Conservation (phyloP, 1,140 invertebrate genomes). For the Aphidius ervi region DNA sequence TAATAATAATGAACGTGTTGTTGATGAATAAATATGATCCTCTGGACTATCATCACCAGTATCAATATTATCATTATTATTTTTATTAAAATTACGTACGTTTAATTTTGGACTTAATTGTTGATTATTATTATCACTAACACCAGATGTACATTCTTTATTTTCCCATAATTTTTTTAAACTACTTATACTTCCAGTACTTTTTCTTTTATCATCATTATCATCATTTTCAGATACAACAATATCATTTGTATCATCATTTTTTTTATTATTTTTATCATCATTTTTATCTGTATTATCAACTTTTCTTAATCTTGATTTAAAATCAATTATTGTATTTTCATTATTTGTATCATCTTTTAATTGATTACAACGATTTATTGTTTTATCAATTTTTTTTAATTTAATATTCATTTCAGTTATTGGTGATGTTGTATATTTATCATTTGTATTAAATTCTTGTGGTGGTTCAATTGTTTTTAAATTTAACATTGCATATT, state of each 20-base stretch:
- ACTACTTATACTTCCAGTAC: conserved; percentile 88
- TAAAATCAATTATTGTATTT: conserved; percentile 75
- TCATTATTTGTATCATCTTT: conserved; percentile 55
- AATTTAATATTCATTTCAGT: conserved; percentile 53
- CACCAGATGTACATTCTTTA: conserved; percentile 53
- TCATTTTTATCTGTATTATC: conserved; percentile 57
- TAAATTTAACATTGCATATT: conserved; percentile 42
- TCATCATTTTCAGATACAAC: conserved; percentile 58
- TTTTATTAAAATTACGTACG: conserved; percentile 35
- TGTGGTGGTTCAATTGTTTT: conserved; percentile 27
- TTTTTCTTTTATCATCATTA: conserved; percentile 79
- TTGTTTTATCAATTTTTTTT: conserved; percentile 63
- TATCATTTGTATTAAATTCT: conserved; percentile 10
- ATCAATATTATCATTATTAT: conserved; percentile 40
- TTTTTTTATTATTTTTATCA: conserved; percentile 32
- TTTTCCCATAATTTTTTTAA: conserved; percentile 90
- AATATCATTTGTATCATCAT: conserved; percentile 27
- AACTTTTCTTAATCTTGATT: conserved; percentile 78
- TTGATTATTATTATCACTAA: conserved; percentile 36
- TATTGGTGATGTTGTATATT: conserved; percentile 23
- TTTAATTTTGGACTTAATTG: conserved; percentile 64
- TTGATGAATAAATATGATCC: conserved; percentile 46
- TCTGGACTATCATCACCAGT: conserved; percentile 55
- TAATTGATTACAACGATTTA: conserved; percentile 33
- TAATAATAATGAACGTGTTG: conserved; percentile 35